Conservation (phyloP, 2,797 vertebrate genomes). For the Bucorvus abyssinicus region DNA sequence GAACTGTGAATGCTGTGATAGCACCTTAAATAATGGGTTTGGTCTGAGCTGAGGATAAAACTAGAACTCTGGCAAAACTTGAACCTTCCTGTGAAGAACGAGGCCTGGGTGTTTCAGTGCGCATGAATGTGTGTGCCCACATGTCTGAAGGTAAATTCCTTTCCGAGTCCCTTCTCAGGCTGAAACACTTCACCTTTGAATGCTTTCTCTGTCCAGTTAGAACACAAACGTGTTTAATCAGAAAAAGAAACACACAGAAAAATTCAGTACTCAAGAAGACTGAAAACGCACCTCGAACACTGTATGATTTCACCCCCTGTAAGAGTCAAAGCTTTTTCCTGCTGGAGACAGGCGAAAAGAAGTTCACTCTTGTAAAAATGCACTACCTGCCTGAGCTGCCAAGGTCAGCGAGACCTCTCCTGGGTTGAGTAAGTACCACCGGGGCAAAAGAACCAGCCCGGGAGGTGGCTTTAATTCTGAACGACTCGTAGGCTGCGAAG, state of each 20-base stretch:
- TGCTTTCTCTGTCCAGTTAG: neutral
- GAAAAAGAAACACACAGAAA: neutral
- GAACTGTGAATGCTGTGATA: neutral
- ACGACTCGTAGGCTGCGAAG: neutral
- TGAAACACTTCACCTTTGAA: neutral
- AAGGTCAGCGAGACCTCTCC: conserved; percentile 59
- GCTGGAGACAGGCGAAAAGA: neutral
- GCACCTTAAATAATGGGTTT: neutral
- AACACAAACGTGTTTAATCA: neutral
- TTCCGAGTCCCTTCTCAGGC: neutral
- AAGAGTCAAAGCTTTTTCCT: neutral
- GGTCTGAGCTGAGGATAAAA: neutral
- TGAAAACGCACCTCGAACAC: neutral
- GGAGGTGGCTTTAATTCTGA: neutral
- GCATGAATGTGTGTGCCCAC: neutral
- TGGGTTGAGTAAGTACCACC: neutral
- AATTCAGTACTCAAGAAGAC: neutral
- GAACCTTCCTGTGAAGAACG: neutral
- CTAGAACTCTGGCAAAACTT: neutral
- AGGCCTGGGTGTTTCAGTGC: neutral
- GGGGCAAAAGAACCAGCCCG: neutral
- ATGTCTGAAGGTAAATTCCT: neutral
- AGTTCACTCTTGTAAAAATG: neutral
- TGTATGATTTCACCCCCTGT: neutral
- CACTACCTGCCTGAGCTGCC: conserved; percentile 20